Base-by-base conservation (phyloP, 2,888 invertebrate genomes). In the Blomia tropicalis region DNA sequence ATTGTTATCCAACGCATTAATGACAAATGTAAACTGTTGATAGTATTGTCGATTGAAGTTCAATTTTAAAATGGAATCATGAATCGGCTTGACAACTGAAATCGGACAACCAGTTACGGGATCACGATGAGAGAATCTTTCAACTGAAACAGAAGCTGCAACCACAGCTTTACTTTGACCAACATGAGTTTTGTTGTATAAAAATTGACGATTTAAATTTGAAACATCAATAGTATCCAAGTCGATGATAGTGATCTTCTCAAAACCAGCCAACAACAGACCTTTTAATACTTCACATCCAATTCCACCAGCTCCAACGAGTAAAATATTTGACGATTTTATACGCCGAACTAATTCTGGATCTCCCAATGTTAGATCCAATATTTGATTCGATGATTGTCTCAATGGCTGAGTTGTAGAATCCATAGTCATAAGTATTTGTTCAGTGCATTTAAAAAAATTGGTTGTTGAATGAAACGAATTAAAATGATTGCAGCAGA, bases 151-250 rank as follows among this genome's bases (percentile, higher is more conserved):
- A 31, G 31, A 19, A 25, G 62, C 51, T 11, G 65, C 61, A 29
- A 77, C 76, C 70, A 73, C 68, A 31, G 95, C 88, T 77, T 99
- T 99, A 0, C 96, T 87, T 74, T 90, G 90, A 1, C 95, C 95
- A 65, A 99, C 95, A 79, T 99, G 96, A 72, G 92, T 87, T 71
- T 90, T 89, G 72, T 92, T 87, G 72, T 99, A 99, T n/a, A 99
- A 77, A 75, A 99, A 99, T 75, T 99, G 98, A 43, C 98, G 81
- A 75, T 99, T 99, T 68, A 99, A 77, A 74, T 99, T 99, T 77
- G 95, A 95, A 63, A 99, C 87, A 77, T 99, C 98, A 73, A 99
- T 99, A 0, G 96, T 98, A 74, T 99, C 98, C 73, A 99, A 80
- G 79, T 99, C 98, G 75, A 99, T 90, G 95, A 98, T 85, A 79